Base-by-base conservation (phyloP, 2,888 invertebrate species). In the Amorpha juglandis region DNA sequence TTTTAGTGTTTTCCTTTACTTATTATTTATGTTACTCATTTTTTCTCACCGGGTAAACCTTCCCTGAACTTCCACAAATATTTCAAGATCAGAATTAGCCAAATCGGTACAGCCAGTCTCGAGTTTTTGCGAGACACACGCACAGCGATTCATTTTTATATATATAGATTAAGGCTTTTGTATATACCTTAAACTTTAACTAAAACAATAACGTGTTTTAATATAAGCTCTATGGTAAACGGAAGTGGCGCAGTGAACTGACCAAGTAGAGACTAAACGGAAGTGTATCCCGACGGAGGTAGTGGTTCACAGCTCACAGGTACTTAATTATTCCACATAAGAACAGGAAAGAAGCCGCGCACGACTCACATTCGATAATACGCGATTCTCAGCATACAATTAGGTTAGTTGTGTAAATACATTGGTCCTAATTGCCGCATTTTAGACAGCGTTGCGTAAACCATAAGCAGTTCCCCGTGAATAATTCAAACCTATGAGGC, bases 371-470 rank as follows among this genome's bases (percentile, higher is more conserved):
- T 71, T 67, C 65, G 62, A 74, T 77, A 74, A 76, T 74, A 53
- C 52, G 27, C 58, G 42, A 58, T 53, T 53, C 45, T 35, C 33
- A 33, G 53, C 33, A 16, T 47, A 47, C 53, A 55, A 45, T 47
- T 33, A 58, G 58, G 58, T 42, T 58, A 48, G 27, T 45, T 47
- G 62, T 63, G 47, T 63, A 47, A 27, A 45, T 47, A 62, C 21
- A 62, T 2, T 21, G 19, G 19, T 42, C 16, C 58, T 77, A 77
- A 80, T 81, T 78, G 73, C 72, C 53, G 72, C 71, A 65, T 70
- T 71, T 72, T 70, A 62, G 70, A 66, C 64, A 73, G 68, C 52
- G 69, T 79, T 80, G 76, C 78, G 77, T 72, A 77, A 78, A 75
- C 65, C 73, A 68, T 58, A 42, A 58, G 19, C 42, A 58, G 58